Base-by-base conservation (phyloP, 2,113 vertebrate species). In the Silurus glanis region DNA sequence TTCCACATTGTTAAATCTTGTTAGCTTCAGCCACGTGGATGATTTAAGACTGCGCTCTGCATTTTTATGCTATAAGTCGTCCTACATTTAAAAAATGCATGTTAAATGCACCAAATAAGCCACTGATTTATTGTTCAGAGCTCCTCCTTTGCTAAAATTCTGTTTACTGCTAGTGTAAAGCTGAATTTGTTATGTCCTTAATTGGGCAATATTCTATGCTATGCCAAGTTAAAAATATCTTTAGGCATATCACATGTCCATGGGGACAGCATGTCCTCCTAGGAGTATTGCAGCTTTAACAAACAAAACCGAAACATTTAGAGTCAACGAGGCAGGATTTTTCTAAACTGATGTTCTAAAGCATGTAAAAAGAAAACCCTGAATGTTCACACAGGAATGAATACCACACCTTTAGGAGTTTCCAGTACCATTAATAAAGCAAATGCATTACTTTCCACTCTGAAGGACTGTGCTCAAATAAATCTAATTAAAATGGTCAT, bases 251-350 rank as follows among this genome's bases (percentile, higher is more conserved):
- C 84, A 85, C 87, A 86, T 90, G 88, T 93, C 92, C 92, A 87
- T 85, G 83, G 92, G 94, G 92, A 93, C 85, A 84, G 12, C 59
- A 45, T 90, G 92, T 92, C 89, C 92, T 94, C 90, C 82, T 53
- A 91, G 91, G 90, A 93, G 92, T 88, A 90, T 90, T 89, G 91
- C 45, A 87, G 84, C 89, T 85, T 92, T 92, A 92, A 92, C 90
- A 93, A 89, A 93, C 80, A 87, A 91, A 90, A 92, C 83, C 90
- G 51, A 88, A 92, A 76, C 90, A 90, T 92, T 93, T 92, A 93
- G 82, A 89, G 86, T 21, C 74, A 83, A 87, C 83, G 16, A 53
- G 89, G 86, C 85, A 85, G 87, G 72, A 89, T 90, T 91, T 86
- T 6, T 71, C 49, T 53, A 89, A 51, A 88, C 89, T 87, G 91